Base-by-base conservation (phyloP, 2,113 vertebrate species). In the Aplodontia rufa region DNA sequence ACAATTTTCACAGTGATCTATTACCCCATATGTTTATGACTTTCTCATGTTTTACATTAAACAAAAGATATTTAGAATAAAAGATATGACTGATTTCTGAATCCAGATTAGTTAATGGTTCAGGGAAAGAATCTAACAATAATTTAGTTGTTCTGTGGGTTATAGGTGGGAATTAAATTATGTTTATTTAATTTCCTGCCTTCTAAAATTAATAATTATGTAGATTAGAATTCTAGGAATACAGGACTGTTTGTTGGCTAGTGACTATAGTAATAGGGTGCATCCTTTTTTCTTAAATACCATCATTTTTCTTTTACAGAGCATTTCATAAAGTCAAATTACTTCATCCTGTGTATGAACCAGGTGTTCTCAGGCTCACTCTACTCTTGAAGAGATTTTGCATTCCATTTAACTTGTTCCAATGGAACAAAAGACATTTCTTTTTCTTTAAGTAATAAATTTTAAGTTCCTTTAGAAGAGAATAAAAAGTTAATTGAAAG, bases 101-200 rank as follows among this genome's bases (percentile, higher is more conserved):
- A n/a, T 83, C 32, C 40, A 74, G 10, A 75, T 86, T 91, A 81
- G 62, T 30, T 90, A 69, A 60, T 93, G 69, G 35, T 82, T 93
- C n/a, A 71, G 30, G 20, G 30, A 94, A 85, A 88, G 28, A 60
- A 28, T 79, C 28, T 94, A 62, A 72, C 0, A 95, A 51, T 9
- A 91, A 28, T 60, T 78, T 68, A 86, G 19, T 51, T 17, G 45
- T 93, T 90, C 90, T 76, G 30, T 49, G 22, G 4, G 13, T 87
- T 90, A 76, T 53, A 82, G 11, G 42, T 69, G 28, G 60, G 60
- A 92, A 87, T 26, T 74, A 55, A 75, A 71, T 88, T 79, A 53
- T 68, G 84, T 95, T 90, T 72, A 88, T 80, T 87, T 40, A 66
- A 47, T 83, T 90, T 83, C 35, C 75, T 83, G 1, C 55, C 55